Conservation (phyloP, 2,888 invertebrate genomes). For the Meghimatium bilineatum region DNA sequence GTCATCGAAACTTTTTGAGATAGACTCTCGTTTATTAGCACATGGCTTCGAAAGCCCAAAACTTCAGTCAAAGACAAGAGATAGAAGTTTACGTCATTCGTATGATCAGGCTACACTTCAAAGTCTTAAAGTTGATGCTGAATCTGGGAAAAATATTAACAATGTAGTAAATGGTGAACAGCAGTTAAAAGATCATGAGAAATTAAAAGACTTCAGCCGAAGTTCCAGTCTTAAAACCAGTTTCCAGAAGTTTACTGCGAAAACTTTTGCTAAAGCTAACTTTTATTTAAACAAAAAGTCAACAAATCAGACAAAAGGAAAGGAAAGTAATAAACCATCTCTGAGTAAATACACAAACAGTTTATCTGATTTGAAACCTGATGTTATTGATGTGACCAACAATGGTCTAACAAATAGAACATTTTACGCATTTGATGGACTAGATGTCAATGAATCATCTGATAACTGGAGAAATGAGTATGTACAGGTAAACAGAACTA, state of each 20-base stretch:
- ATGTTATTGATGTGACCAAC: constrained; percentile 35
- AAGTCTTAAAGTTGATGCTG: not conserved
- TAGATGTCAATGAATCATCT: constrained; percentile 20
- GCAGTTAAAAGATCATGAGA: constrained; percentile 13
- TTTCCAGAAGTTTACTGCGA: constrained; percentile 64
- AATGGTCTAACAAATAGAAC: constrained; percentile 5
- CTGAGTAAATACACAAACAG: not conserved
- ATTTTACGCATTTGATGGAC: constrained; percentile 32
- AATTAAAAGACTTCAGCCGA: constrained; percentile 33
- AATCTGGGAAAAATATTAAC: not conserved
- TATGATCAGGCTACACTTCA: not conserved
- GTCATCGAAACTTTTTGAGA: constrained; percentile 58
- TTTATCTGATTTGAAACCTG: constrained; percentile 1
- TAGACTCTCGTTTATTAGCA: constrained; percentile 58
- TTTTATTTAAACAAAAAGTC: constrained; percentile 55
- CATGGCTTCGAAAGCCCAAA: constrained; percentile 22
- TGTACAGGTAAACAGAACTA: not conserved
- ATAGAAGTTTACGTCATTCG: not conserved
- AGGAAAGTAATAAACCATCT: not conserved
- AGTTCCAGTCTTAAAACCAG: constrained; percentile 60
- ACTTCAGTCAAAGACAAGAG: not conserved
- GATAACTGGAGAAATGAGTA: constrained; percentile 23
- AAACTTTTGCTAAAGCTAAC: constrained; percentile 61
- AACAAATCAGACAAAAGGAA: constrained; percentile 9
- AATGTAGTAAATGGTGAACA: not conserved